phyloP scores from a whole-genome alignment of 2,797 vertebrate genomes.

The Lithobates pipiens region DNA sequence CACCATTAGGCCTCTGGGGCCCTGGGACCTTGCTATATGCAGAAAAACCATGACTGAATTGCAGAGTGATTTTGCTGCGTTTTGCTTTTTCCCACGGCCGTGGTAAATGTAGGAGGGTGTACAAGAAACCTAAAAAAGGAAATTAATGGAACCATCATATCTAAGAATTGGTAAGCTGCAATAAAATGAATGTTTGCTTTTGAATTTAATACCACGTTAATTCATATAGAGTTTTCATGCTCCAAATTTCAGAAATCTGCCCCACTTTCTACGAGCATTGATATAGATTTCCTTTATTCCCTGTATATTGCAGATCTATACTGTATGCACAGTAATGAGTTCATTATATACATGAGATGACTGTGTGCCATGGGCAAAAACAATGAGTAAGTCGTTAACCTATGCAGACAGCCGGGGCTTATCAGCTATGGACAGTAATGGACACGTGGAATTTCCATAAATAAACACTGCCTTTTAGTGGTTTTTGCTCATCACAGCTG shows the following conservation, averaged over 20 bases:
- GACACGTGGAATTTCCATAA: constrained; percentile 40
- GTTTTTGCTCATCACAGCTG: constrained; percentile 45
- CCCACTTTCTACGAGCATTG: not conserved
- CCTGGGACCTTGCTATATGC: no score
- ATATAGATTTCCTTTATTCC: not conserved
- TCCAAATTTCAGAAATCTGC: not conserved
- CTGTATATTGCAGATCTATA: not conserved
- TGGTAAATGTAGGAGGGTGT: no score
- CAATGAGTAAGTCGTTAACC: not conserved
- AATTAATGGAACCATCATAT: no score
- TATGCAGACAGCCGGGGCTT: not conserved
- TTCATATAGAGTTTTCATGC: no score
- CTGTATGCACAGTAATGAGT: not conserved
- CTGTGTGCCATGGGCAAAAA: constrained; percentile 10
- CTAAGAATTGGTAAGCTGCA: no score
- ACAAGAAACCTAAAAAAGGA: no score
- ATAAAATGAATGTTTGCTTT: no score
- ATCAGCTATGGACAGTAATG: constrained; percentile 25
- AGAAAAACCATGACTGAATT: no score
- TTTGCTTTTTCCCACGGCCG: no score
- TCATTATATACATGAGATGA: not conserved
- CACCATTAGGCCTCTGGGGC: no score
- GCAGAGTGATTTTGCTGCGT: no score
- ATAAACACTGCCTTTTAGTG: constrained; percentile 37
- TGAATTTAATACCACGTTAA: no score